Conservation (phyloP, 2,888 invertebrate genomes). For the Eubasilissa splendida region DNA sequence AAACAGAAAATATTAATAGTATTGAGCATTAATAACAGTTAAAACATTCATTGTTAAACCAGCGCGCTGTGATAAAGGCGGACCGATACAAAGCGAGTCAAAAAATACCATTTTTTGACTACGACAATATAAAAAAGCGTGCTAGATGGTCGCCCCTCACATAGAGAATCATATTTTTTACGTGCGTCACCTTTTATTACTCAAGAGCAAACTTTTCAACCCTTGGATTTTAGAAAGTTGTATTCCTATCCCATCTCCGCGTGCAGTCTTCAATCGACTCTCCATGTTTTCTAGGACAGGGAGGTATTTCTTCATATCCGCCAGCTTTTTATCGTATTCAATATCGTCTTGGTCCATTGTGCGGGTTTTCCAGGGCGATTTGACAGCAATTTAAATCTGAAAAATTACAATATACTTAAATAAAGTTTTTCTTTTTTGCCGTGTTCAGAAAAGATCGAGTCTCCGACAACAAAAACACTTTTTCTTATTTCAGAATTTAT, state of each 20-base stretch:
- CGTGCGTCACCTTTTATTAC: slow-evolving; percentile 73
- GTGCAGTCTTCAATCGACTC: slow-evolving; percentile 73
- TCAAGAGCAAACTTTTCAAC: slow-evolving; percentile 75
- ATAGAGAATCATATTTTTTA: background rate
- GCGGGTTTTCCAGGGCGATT: slow-evolving; percentile 43
- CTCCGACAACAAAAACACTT: too few species aligned
- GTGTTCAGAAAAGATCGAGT: background rate
- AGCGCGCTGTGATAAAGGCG: too few species aligned
- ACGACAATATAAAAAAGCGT: too few species aligned
- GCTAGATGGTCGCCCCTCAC: too few species aligned
- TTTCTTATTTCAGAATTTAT: too few species aligned
- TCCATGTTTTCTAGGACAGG: slow-evolving; percentile 84
- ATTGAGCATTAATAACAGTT: too few species aligned
- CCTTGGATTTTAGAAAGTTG: slow-evolving; percentile 78
- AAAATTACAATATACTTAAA: background rate
- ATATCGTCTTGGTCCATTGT: slow-evolving; percentile 60
- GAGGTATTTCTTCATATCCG: slow-evolving; percentile 79
- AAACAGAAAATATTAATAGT: too few species aligned
- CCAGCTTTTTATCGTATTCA: slow-evolving; percentile 76
- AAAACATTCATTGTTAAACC: too few species aligned
- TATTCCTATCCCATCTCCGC: slow-evolving; percentile 69
- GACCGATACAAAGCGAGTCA: too few species aligned
- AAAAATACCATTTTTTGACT: too few species aligned
- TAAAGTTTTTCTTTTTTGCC: slow-evolving; percentile 5
- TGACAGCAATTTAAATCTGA: slow-evolving; percentile 21